phyloP scores from a whole-genome alignment of 2,888 invertebrate genomes.

The Netelia melanura region DNA sequence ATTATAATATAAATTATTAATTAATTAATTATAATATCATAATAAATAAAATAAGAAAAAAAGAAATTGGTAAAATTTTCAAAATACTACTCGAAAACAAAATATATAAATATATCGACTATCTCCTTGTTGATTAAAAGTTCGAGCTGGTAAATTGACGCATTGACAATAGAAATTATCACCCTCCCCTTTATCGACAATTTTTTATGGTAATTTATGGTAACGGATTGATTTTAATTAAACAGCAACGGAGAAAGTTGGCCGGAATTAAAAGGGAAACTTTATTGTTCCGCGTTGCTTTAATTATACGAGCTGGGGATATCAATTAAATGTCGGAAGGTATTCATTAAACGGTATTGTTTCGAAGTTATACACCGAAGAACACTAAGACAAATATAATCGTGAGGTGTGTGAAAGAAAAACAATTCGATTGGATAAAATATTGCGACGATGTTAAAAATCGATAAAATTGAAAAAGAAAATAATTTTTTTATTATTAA shows the following conservation, averaged over 20 bases:
- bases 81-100: not conserved
- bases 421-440: no score
- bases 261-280: slow-evolving; percentile 27
- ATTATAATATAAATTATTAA: no score
- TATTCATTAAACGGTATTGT: slow-evolving; percentile 25
- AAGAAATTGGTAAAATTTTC: no score
- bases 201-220: slow-evolving; percentile 8
- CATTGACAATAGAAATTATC: not conserved
- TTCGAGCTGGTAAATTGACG: not conserved
- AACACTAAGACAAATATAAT: no score
- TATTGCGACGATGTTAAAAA: no score
- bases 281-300: not conserved
- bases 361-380: no score
- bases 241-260: not conserved
- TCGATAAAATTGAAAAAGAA: no score
- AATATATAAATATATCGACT: not conserved
- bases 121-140: not conserved
- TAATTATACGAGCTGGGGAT: slow-evolving; percentile 2
- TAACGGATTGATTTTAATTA: not conserved
- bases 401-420: no score
- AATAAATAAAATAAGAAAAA: no score
- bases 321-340: not conserved
- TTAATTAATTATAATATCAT: no score
- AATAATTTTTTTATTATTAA: no score
- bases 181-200: not conserved